Evolutionary conservation across 2,113 vertebrate genomes (phyloP), one percentile per base, ranked within the genome.

Genomic region (Phylloscopus trochiloides): DNA sequence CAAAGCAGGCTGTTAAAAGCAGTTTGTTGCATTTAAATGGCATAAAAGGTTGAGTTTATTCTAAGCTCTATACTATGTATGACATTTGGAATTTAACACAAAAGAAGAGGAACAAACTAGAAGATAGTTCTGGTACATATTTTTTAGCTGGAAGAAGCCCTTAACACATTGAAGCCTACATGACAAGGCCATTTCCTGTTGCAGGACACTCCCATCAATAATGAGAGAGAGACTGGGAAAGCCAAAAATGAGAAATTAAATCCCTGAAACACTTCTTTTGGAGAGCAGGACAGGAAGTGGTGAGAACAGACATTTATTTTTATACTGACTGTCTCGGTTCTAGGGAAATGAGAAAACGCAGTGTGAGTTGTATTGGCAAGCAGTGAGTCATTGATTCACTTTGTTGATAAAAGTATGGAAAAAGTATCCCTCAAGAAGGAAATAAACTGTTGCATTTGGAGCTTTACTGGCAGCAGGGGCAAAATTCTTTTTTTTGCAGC

Each of bases 301-400:
- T 67, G 38, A 94, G 91, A 90, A 83, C 63, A 95, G 67, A 63
- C 72, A 15, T 94, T 92, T 93, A 79, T 88, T 97, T 95, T 88
- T 77, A 55, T 40, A 82, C 77, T n/a, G 65, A 84, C 34, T 45
- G 76, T 90, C 79, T 90, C 21, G 0, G 42, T 93, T 92, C 90
- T 67, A 93, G 90, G 87, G 78, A 97, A 96, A 95, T 86, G 63
- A 86, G 40, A 77, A 93, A 95, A 90, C 0, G 8, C 57, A 71
- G n/a, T 31, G 48, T 45, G 71, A 96, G 71, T 88, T 79, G 66
- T 75, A 91, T 62, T 63, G 71, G 78, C 71, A 94, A 95, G 88
- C 67, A 68, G 62, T 93, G 94, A 97, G 58, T 92, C 92, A 95
- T 79, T 88, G 95, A 96, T 88, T 42, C 58, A 25, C 73, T 85